Percentiles rank a stretch among this genome's conserved stretches.
These are phyloP conservation scores for Petrolisthes manimaculis DNA, from an alignment of 2,888 invertebrate species.

Conservation along the genomic window DNA sequence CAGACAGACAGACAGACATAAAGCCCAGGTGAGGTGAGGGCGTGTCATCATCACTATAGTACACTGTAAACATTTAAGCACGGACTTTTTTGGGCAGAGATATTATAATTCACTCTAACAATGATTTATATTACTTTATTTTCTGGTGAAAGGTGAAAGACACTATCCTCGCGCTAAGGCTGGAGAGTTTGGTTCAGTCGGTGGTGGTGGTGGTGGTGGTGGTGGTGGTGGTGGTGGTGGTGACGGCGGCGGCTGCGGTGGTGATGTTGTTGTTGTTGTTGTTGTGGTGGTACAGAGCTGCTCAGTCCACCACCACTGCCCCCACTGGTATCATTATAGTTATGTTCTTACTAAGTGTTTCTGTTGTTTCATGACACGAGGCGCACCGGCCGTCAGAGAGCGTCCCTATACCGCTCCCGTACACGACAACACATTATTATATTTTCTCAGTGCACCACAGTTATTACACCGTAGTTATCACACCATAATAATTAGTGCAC, in stretches of 20 bases:
- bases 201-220: too few species aligned
- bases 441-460: background rate
- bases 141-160: conserved; percentile 13
- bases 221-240: too few species aligned
- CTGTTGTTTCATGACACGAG: background rate
- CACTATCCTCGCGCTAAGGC: conserved; percentile 1
- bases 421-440: background rate
- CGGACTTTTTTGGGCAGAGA: too few species aligned
- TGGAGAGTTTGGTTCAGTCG: background rate
- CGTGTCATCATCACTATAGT: too few species aligned
- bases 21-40: too few species aligned
- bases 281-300: too few species aligned
- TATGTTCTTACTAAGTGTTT: too few species aligned
- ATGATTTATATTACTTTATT: background rate
- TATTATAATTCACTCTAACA: too few species aligned
- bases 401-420: conserved; percentile 15
- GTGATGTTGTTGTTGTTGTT: too few species aligned
- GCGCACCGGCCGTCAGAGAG: conserved; percentile 1
- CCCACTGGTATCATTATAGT: background rate
- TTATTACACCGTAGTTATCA: background rate
- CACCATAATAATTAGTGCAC: background rate
- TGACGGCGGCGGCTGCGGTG: too few species aligned
- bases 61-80: too few species aligned
- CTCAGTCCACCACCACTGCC: background rate
- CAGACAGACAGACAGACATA: too few species aligned